Base-by-base conservation (phyloP, 2,888 invertebrate genomes). In the Chloroclysta siterata region DNA sequence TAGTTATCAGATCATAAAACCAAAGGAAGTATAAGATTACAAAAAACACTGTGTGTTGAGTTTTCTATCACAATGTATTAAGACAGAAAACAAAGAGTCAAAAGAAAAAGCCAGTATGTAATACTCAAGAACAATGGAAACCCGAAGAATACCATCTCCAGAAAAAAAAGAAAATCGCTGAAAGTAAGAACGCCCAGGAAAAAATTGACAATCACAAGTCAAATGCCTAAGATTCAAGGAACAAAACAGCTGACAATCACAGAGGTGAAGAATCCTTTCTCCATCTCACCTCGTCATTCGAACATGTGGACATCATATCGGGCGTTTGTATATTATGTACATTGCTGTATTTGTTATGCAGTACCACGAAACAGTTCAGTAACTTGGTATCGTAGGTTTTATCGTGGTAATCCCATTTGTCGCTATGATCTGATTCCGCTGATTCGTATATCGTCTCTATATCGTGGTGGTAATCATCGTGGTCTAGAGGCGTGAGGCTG, bases 391-490 rank as follows among this genome's bases (percentile, higher is more conserved):
- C 28, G 55, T 64, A 48, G 5, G 13, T 47, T 14, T 33, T 28
- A 61, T 65, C 29, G 60, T 65, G 68, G 14, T 65, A 53, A 10
- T 88, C 88, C 68, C 80, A 81, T 64, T 81, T 76, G 81, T 82
- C 85, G 60, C 52, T 61, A 48, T 76, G 65, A 8, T 88, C 83
- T 36, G 78, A 69, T 66, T 90, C 90, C 0, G 79, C 79, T 0
- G 80, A 75, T 72, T 93, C 92, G 72, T 85, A 84, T 78, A 93
- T 93, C 0, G 91, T 89, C 53, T 87, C 88, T 68, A 90, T 88
- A 63, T 90, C 90, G 73, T 91, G 91, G 71, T 87, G 79, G 72
- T 79, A 83, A 54, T 88, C 88, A 44, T 85, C 82, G 69, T 75
- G 69, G 64, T 78, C 76, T 71, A 81, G 41, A 10, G 64, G 66